Conservation (phyloP, 2,888 invertebrate species). For the Phortica magna region DNA sequence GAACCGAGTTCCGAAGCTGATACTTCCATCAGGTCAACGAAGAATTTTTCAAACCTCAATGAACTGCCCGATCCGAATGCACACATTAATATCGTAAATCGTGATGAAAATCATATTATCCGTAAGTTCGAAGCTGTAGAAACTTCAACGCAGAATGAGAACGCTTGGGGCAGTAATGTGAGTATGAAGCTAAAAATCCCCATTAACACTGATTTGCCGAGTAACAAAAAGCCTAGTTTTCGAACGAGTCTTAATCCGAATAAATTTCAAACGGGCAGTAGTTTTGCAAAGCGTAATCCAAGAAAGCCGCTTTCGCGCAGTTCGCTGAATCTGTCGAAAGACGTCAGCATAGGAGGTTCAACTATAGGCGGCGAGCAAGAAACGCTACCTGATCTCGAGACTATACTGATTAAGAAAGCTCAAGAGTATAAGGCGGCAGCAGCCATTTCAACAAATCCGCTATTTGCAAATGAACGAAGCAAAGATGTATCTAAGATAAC, state of each 20-base stretch:
- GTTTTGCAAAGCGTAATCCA: conserved; percentile 86
- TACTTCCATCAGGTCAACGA: not conserved
- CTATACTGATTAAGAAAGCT: conserved; percentile 74
- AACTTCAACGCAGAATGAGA: conserved; percentile 72
- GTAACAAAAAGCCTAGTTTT: conserved; percentile 65
- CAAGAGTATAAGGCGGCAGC: conserved; percentile 65
- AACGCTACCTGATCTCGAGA: conserved; percentile 76
- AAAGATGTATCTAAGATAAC: conserved; percentile 58
- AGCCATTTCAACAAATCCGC: conserved; percentile 52
- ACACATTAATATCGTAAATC: conserved; percentile 55
- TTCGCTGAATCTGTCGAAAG: conserved; percentile 44
- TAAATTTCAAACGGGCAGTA: conserved; percentile 80
- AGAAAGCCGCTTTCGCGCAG: conserved; percentile 82
- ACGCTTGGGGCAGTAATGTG: conserved; percentile 79
- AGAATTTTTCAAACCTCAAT: conserved; percentile 58
- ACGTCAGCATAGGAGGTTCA: not conserved
- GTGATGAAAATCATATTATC: conserved; percentile 62
- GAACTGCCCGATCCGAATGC: conserved; percentile 56
- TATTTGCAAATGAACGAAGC: conserved; percentile 46
- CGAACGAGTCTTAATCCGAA: conserved; percentile 80
- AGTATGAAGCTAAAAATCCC: conserved; percentile 58
- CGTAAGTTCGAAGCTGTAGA: conserved; percentile 72
- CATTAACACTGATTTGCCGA: conserved; percentile 2
- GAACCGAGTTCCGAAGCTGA: not conserved
- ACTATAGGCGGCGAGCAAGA: conserved; percentile 51